Evolutionary conservation across 2,113 vertebrate genomes (phyloP), one percentile per base, ranked within the genome.

Genomic region (Psilopsiagon aurifrons): DNA sequence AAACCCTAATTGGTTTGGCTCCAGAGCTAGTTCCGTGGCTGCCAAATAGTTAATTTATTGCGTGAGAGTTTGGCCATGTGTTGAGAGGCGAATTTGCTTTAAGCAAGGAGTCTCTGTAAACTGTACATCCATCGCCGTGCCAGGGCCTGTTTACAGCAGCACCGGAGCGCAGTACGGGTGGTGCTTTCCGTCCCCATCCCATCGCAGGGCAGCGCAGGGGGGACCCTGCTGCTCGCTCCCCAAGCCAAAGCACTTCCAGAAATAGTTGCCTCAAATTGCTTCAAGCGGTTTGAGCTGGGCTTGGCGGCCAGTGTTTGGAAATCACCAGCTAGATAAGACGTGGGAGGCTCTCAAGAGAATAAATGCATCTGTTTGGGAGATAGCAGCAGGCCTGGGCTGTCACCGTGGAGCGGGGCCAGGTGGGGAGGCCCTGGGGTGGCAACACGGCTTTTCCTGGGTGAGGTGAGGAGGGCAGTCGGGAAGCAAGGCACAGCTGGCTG

Each of bases 1-100:
- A 96, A 97, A 84, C 71, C 88, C 94, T 97, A 97, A 97, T 97
- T 98, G 97, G 94, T 97, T 98, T 97, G 96, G 97, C 96, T 97
- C 93, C 93, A 97, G 93, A 37, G 4, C 91, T 91, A 29, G 81
- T 70, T 96, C 54, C 5, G 94, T 49, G 93, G 87, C 94, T 97
- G 91, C 96, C 95, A 95, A 97, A 97, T 88, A 97, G 97, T 97
- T 98, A 97, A 97, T 97, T 97, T 97, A 97, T 97, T 96, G 92
- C 94, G 94, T 97, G 96, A 97, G 96, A 97, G 92, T 96, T 97
- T 97, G 95, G 95, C 96, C 75, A 60, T 97, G 92, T 97, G 93
- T 95, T 82, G 95, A 97, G 94, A 95, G 92, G 96, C 95, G 95
- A 86, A 96, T 94, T 96, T 95, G 95, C 97, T 97, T 83, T 77